Conservation (phyloP, 1,140 invertebrate genomes). For the Epicauta chinensis region DNA sequence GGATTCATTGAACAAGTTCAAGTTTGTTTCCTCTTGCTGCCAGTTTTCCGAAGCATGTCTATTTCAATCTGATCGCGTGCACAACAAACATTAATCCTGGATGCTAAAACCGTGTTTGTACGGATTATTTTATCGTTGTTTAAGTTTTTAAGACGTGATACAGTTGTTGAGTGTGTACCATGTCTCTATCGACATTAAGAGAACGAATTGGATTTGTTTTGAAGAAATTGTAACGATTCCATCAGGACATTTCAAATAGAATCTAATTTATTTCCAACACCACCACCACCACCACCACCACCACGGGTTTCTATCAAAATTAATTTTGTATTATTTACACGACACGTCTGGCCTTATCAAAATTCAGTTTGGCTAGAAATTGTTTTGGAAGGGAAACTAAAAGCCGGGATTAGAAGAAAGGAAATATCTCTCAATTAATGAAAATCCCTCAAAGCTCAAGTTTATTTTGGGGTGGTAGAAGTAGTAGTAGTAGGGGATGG, state of each 20-base stretch:
- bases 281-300: too few relatives aligned
- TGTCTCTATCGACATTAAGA: background rate
- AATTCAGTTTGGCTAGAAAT: background rate
- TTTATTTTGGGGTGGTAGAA: too few relatives aligned
- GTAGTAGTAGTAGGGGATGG: too few relatives aligned
- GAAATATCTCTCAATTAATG: background rate
- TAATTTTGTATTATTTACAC: too few relatives aligned
- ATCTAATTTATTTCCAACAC: background rate
- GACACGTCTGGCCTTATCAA: background rate
- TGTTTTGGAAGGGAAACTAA: too few relatives aligned
- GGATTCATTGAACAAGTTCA: too few relatives aligned
- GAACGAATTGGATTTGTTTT: constrained; percentile 1
- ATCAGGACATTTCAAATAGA: background rate
- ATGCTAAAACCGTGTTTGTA: background rate
- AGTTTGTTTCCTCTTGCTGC: background rate
- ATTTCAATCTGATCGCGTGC: constrained; percentile 12
- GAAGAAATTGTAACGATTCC: background rate
- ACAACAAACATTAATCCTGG: constrained; percentile 4
- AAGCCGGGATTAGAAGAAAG: background rate
- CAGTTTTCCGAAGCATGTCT: background rate
- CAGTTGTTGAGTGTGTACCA: background rate
- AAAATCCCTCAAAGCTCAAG: background rate
- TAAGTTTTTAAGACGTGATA: constrained; percentile 1
- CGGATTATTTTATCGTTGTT: constrained; percentile 5
- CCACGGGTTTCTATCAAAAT: too few relatives aligned